These are phyloP conservation scores for Fulica atra DNA, from an alignment of 2,113 vertebrate species.

Conservation along the genomic window DNA sequence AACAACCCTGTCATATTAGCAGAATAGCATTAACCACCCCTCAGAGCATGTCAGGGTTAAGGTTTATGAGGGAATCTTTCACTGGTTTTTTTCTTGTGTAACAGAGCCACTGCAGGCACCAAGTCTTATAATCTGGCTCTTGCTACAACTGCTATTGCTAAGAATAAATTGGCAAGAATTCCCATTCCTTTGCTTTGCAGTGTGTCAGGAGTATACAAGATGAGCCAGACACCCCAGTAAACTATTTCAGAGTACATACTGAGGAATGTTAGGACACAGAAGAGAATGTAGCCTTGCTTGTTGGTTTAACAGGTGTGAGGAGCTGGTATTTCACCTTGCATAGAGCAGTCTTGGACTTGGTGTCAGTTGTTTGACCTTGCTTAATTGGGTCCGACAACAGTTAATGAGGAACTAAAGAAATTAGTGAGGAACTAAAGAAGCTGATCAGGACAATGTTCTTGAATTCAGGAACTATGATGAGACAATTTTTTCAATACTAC, in stretches of 20 bases:
- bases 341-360: neutral
- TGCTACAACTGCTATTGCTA: neutral
- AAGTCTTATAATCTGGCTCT: neutral
- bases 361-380: neutral
- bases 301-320: neutral
- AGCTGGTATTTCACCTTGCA: neutral
- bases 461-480: neutral
- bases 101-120: neutral
- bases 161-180: neutral
- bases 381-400: neutral
- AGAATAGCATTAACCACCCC: neutral
- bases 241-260: neutral
- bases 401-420: neutral
- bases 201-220: neutral
- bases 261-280: neutral
- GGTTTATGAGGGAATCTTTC: neutral
- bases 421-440: neutral
- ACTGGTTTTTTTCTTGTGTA: neutral
- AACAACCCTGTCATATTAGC: neutral
- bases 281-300: neutral
- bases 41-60: neutral
- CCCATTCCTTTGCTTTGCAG: neutral
- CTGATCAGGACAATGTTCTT: neutral
- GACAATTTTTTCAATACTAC: neutral
- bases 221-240: neutral